Percentiles rank a stretch among this genome's conserved stretches.
phyloP scores from a whole-genome alignment of 2,888 invertebrate species.

The Troilus luridus region DNA sequence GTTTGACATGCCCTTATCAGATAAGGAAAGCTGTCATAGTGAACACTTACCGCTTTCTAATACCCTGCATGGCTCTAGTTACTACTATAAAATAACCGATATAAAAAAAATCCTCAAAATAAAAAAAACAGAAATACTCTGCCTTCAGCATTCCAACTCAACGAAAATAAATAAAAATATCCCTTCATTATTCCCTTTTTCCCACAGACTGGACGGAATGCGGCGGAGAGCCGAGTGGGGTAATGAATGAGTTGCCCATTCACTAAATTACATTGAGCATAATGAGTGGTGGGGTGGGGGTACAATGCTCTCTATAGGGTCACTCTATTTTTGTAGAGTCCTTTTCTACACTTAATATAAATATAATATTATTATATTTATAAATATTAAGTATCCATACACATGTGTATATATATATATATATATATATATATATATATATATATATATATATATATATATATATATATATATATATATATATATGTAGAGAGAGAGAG shows the following conservation, averaged over 20 bases:
- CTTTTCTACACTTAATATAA: neutral
- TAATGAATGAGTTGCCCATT: conserved; percentile 44
- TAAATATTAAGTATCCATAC: neutral
- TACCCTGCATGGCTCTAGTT: neutral
- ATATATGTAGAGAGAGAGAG: too few species aligned
- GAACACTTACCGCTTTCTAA: neutral
- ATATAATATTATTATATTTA: neutral
- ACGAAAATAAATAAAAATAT: neutral
- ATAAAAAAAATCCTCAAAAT: neutral
- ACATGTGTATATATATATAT: too few species aligned
- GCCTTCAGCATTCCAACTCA: neutral
- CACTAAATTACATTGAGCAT: conserved; percentile 46
- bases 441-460: too few species aligned
- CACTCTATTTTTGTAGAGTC: conserved; percentile 2
- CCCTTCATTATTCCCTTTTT: neutral
- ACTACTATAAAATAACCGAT: neutral
- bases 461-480: too few species aligned
- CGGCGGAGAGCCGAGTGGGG: neutral
- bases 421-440: too few species aligned
- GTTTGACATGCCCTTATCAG: conserved; percentile 11
- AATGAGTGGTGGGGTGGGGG: conserved; percentile 2
- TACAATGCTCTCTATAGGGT: neutral
- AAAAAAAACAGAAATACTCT: neutral
- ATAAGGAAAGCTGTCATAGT: conserved; percentile 1
- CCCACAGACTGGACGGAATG: neutral